phyloP scores from a whole-genome alignment of 2,888 invertebrate species.

The Lottia scabra region DNA sequence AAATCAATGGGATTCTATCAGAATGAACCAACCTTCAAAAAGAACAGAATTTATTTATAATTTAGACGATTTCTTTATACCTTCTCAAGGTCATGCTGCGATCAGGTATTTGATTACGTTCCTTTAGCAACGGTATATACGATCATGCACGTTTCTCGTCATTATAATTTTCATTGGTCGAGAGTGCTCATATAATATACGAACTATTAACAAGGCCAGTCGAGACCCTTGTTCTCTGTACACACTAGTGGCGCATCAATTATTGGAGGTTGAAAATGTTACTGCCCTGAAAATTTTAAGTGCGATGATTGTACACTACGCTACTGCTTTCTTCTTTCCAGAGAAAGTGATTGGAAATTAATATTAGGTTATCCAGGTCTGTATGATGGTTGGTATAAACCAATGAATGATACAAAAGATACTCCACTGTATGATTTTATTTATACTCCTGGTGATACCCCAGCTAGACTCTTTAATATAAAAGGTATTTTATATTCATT shows the following conservation, averaged over 20 bases:
- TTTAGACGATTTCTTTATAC: slow-evolving; percentile 16
- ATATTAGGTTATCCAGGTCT: slow-evolving; percentile 17
- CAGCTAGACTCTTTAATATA: neutral
- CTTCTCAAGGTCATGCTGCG: slow-evolving; percentile 13
- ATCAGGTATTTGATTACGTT: slow-evolving; percentile 8
- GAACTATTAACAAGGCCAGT: too few species aligned
- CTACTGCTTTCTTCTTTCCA: neutral
- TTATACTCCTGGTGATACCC: neutral
- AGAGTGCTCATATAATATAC: too few species aligned
- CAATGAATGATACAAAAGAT: slow-evolving; percentile 15
- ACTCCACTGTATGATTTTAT: neutral
- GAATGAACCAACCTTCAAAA: slow-evolving; percentile 8
- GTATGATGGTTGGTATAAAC: slow-evolving; percentile 13
- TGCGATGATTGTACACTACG: too few species aligned
- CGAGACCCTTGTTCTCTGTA: too few species aligned
- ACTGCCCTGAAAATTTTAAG: too few species aligned
- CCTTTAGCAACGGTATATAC: too few species aligned
- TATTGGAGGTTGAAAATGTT: too few species aligned
- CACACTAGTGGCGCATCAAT: too few species aligned
- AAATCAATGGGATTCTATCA: slow-evolving; percentile 50
- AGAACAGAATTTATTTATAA: slow-evolving; percentile 21
- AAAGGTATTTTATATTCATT: neutral
- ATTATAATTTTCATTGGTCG: too few species aligned
- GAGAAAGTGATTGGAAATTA: slow-evolving; percentile 10
- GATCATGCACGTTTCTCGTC: too few species aligned